Evolutionary conservation across 1,140 invertebrate genomes (phyloP).

Genomic region (Cylas formicarius): DNA sequence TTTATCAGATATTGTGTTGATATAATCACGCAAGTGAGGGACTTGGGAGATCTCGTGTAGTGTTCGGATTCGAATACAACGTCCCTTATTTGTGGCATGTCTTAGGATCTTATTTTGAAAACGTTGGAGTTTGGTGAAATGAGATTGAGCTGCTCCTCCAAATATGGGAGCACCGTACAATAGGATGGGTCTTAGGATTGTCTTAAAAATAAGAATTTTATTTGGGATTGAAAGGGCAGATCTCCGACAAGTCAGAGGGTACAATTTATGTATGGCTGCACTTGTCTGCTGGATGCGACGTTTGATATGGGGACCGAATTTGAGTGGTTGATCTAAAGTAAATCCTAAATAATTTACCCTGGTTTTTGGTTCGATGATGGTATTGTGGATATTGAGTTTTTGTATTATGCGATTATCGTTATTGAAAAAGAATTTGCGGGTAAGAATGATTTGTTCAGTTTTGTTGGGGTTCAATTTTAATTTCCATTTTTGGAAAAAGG

Average conservation of each 20-base stretch:
- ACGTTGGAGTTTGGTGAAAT: no score
- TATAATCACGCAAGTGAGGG: no score
- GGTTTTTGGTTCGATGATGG: not conserved
- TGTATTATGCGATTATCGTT: not conserved
- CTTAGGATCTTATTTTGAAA: no score
- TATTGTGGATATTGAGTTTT: not conserved
- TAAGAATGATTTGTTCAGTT: slow-evolving; percentile 6
- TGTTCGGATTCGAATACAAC: no score
- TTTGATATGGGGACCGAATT: not conserved
- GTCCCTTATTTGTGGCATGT: no score
- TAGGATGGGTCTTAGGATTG: no score
- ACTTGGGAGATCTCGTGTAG: no score
- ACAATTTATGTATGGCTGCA: not conserved
- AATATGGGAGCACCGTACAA: no score
- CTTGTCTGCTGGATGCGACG: not conserved
- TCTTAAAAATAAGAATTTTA: no score
- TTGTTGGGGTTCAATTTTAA: slow-evolving; percentile 13
- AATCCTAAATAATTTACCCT: no score
- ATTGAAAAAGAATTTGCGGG: slow-evolving; percentile 5
- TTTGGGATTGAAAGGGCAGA: not conserved
- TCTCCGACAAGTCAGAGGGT: not conserved
- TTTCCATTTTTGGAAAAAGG: slow-evolving; percentile 13
- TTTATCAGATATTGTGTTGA: no score
- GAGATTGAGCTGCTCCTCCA: no score
- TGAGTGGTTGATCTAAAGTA: not conserved